These are phyloP conservation scores for Aptenodytes patagonicus DNA, from an alignment of 2,113 vertebrate genomes.

Conservation along the genomic window DNA sequence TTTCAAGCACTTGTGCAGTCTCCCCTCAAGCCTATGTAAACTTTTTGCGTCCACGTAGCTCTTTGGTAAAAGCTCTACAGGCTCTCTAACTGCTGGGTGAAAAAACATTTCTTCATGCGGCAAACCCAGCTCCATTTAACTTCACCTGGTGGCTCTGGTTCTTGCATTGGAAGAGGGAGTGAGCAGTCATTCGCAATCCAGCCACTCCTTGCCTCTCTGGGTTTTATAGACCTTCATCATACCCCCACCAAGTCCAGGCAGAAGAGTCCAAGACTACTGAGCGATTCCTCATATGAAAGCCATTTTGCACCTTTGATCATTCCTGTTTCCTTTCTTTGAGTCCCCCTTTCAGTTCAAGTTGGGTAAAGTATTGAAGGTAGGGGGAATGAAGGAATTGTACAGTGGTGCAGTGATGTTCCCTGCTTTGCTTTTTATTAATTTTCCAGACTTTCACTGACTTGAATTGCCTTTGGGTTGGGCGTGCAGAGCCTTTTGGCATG, in stretches of 20 bases:
- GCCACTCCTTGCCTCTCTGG: neutral
- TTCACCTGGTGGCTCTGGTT: neutral
- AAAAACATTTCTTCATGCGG: neutral
- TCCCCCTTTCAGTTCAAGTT: neutral
- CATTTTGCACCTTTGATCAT: neutral
- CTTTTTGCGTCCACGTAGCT: neutral
- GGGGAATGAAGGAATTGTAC: neutral
- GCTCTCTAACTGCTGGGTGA: neutral
- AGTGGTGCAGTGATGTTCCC: neutral
- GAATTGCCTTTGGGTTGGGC: neutral
- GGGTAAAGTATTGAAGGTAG: neutral
- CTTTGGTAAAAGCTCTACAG: neutral
- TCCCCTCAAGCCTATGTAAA: neutral
- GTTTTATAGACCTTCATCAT: neutral
- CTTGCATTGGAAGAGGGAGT: neutral
- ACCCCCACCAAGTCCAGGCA: neutral
- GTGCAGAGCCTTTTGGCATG: neutral
- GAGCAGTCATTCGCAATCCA: neutral
- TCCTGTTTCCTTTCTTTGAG: neutral
- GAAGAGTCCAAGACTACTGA: neutral
- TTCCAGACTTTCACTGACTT: neutral
- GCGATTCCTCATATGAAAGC: neutral
- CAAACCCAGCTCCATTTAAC: neutral
- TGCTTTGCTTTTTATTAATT: neutral
- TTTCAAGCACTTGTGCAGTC: neutral